Percentiles rank a stretch among this genome's conserved stretches.
Conservation (phyloP, 2,113 vertebrate species). For the Chaetodon trifascialis region DNA sequence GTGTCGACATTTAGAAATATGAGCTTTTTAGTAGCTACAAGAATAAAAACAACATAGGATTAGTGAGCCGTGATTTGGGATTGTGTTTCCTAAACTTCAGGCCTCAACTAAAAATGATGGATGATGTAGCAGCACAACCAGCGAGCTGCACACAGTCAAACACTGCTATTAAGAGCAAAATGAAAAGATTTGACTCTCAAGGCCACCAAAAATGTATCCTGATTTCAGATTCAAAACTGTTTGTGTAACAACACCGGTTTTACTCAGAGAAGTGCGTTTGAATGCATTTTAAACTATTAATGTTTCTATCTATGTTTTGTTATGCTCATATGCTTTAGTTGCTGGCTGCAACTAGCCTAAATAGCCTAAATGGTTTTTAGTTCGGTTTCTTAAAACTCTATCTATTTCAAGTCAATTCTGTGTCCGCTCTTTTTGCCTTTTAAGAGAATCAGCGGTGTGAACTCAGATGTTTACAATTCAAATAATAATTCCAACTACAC, state of each 20-base stretch:
- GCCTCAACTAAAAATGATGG: background rate
- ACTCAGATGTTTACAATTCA: conserved; percentile 2
- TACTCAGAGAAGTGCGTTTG: background rate
- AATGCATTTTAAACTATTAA: background rate
- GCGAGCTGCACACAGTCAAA: background rate
- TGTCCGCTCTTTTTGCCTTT: background rate
- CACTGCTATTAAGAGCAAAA: background rate
- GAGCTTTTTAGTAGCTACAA: background rate
- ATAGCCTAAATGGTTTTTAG: conserved; percentile 16
- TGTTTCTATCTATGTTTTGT: background rate
- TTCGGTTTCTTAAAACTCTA: background rate
- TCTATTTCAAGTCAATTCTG: conserved; percentile 9
- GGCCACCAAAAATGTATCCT: background rate
- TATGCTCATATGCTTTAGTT: background rate
- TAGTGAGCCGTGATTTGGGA: background rate
- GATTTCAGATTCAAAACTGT: background rate
- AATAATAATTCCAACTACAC: background rate
- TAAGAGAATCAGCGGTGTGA: background rate
- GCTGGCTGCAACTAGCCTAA: conserved; percentile 5
- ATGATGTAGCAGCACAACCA: background rate
- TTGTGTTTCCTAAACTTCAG: background rate
- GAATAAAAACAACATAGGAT: background rate
- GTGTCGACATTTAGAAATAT: background rate
- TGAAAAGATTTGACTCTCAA: background rate
- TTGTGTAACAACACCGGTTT: background rate